Evolutionary conservation across 2,797 vertebrate species (phyloP).

Genomic region (Chaenodraco wilsoni): DNA sequence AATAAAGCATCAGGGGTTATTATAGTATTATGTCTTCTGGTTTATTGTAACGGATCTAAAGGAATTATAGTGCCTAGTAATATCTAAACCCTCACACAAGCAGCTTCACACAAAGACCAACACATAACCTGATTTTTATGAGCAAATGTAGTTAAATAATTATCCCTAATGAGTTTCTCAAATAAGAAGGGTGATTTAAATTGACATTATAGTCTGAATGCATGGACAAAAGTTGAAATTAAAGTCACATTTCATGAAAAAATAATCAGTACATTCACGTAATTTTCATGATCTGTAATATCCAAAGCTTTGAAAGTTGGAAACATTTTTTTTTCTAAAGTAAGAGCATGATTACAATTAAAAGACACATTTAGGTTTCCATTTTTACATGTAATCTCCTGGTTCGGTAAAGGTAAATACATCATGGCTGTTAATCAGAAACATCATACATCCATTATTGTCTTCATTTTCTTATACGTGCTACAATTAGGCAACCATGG

Average conservation of each 20-base stretch:
- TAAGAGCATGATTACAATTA: not conserved
- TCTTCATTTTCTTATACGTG: not conserved
- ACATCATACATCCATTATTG: not conserved
- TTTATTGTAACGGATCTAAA: slow-evolving; percentile 52
- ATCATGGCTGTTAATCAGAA: not conserved
- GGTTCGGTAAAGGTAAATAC: not conserved
- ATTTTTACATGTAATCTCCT: slow-evolving; percentile 1
- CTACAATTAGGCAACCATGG: not conserved
- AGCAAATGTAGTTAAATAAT: slow-evolving; percentile 50
- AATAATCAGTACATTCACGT: slow-evolving; percentile 1
- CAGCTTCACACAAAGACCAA: slow-evolving; percentile 42
- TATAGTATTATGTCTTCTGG: slow-evolving; percentile 28
- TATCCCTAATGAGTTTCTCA: slow-evolving; percentile 37
- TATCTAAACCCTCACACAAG: slow-evolving; percentile 2
- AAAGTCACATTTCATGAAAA: slow-evolving; percentile 15
- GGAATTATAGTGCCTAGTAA: not conserved
- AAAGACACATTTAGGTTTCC: not conserved
- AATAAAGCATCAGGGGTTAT: slow-evolving; percentile 41
- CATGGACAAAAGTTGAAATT: slow-evolving; percentile 28
- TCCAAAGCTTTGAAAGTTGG: not conserved
- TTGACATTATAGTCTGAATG: slow-evolving; percentile 11
- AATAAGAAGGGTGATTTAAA: slow-evolving; percentile 37
- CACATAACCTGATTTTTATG: slow-evolving; percentile 29
- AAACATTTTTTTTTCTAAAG: slow-evolving; percentile 1
- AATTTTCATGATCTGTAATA: not conserved